Evolutionary conservation across 2,113 vertebrate genomes (phyloP), one percentile per base, ranked within the genome.

Genomic region (Crotalus horridus): DNA sequence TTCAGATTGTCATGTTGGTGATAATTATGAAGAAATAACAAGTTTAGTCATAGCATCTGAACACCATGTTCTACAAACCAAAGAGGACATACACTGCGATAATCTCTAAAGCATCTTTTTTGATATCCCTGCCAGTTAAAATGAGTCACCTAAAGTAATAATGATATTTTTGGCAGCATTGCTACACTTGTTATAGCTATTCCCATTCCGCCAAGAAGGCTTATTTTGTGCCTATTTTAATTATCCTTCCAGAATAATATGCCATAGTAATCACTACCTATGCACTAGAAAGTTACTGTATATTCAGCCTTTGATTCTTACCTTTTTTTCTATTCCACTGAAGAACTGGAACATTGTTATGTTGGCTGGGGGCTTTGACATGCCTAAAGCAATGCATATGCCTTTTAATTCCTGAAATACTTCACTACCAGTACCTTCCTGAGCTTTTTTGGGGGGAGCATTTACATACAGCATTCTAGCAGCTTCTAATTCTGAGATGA

Each of bases 331-430:
- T 95, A 99, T 99, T 89, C 99, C 99, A 90, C 98, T 99, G 97
- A 99, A 99, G 97, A 99, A 99, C 97, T 99, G 99, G 97, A 99
- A 99, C 99, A 99, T 99, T 56, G 98, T 98, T 97, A 99, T 99
- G 98, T 98, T 99, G 95, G 99, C 97, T 3, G 99, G 99, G 97
- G 99, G 99, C 96, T 99, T 99, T 96, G 99, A 99, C 99, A 99
- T 99, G 95, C 99, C 98, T 97, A 99, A 98, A 85, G 98, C 96
- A 98, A 99, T 97, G 97, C 99, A 99, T 97, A 99, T 99, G 87
- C 98, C 98, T 97, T 99, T 99, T 89, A 99, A 98, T 94, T 99
- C 99, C 97, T 98, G 97, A 97, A 99, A 99, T 94, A 98, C 97
- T 87, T 99, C 98, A 96, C 98, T 99, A 96, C 98, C 98, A 90